Evolutionary conservation across 2,797 vertebrate genomes (phyloP), one percentile per base, ranked within the genome.

Genomic region (Margarornis squamiger): DNA sequence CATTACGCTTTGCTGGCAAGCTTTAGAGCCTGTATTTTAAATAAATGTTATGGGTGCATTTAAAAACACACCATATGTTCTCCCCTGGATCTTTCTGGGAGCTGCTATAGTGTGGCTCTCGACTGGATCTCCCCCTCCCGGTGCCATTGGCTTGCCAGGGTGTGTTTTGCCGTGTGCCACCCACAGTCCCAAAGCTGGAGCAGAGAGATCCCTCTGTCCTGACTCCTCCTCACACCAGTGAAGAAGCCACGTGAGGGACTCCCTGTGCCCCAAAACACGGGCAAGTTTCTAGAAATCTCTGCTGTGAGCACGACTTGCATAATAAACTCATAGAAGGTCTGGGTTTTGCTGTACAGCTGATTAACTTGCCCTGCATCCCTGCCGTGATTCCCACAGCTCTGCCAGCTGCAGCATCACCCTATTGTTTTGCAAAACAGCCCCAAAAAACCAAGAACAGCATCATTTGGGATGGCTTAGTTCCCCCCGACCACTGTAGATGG

Each of bases 41-140:
- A 96, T 92, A 95, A 95, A 96, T 78, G 91, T 92, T 95, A 90
- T 76, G 95, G 73, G 80, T 92, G 83, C 91, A 76, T 88, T 95
- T 76, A 55, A 93, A 94, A 92, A 41, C 91, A 93, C 92, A 81
- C 92, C 95, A 93, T 96, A 95, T 96, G 94, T 84, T 96, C 95
- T 81, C 57, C 54, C 0, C 12, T 19, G 8, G 92, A 87, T 89
- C 77, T 92, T 88, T 85, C 93, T 94, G 93, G 94, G 89, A 86
- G 76, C 57, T 92, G 87, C 74, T 77, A 7, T 2, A 23, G 54
- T 2, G 1, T 12, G 46, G 49, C 83, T 93, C 66, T 76, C 2
- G 23, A 3, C 51, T 73, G 82, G 20, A 14, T 95, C 82, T 52
- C n/a, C 78, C 84, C 46, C 70, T 86, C 48, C 57, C 10, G 0